phyloP scores from a whole-genome alignment of 2,888 invertebrate species.

The Lithophane ornitopus region DNA sequence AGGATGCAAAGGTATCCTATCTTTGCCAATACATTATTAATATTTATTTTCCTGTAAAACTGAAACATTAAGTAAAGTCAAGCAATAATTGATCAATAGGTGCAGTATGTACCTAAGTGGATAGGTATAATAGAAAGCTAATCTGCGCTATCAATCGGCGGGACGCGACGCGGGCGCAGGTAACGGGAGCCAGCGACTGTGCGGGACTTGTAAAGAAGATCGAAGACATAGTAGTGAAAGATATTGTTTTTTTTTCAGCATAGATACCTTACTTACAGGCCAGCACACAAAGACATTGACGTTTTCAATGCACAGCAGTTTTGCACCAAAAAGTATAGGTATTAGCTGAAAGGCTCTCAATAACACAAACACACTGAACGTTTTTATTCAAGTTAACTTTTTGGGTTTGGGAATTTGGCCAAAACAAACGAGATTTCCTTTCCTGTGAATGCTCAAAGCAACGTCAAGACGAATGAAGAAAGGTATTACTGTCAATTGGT shows the following conservation, averaged over 20 bases:
- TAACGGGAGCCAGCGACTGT: constrained; percentile 52
- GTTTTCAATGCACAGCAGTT: too few species aligned
- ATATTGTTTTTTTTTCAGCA: not conserved
- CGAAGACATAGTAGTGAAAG: not conserved
- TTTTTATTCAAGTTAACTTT: too few species aligned
- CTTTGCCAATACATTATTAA: not conserved
- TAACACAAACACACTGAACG: too few species aligned
- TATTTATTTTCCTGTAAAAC: not conserved
- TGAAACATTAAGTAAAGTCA: constrained; percentile 25
- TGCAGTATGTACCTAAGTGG: constrained; percentile 39
- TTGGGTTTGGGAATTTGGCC: too few species aligned
- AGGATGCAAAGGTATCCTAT: not conserved
- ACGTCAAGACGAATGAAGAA: not conserved
- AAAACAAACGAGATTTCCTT: too few species aligned
- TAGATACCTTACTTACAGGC: too few species aligned
- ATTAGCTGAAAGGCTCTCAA: too few species aligned
- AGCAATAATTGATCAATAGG: constrained; percentile 58
- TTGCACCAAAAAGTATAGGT: too few species aligned
- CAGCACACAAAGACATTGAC: too few species aligned
- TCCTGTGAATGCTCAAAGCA: not conserved
- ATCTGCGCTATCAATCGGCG: constrained; percentile 70
- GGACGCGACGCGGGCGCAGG: constrained; percentile 54
- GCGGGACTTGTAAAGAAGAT: too few species aligned
- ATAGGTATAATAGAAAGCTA: constrained; percentile 73
- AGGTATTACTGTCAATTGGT: not conserved